Percentiles rank a stretch among this genome's conserved stretches.
phyloP scores from a whole-genome alignment of 2,888 invertebrate genomes.

The Nemurella pictetii region DNA sequence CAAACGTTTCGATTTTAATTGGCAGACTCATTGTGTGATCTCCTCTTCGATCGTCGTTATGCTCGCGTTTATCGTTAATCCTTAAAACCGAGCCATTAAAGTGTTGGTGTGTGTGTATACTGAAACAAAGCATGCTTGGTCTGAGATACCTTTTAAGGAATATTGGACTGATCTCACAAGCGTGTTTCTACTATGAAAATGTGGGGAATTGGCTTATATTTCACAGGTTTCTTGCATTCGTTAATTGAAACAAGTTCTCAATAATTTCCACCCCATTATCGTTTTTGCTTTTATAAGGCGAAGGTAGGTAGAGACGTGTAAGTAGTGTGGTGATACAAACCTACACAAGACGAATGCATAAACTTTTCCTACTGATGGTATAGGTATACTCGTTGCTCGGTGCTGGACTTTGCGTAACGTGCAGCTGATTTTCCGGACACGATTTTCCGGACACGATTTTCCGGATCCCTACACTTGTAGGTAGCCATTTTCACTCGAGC shows the following conservation, averaged over 20 bases:
- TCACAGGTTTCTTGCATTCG: not conserved
- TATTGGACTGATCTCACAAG: slow-evolving; percentile 6
- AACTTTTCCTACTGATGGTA: too few species aligned
- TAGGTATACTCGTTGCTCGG: too few species aligned
- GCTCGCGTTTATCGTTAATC: not conserved
- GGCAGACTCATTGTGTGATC: slow-evolving; percentile 1
- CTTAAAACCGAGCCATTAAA: not conserved
- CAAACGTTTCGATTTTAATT: slow-evolving; percentile 22
- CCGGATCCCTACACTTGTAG: too few species aligned
- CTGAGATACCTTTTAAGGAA: not conserved
- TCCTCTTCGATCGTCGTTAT: not conserved
- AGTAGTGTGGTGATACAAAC: too few species aligned
- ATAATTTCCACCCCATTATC: slow-evolving; percentile 6
- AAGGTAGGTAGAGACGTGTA: not conserved
- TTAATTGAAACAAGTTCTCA: not conserved
- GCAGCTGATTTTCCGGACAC: too few species aligned
- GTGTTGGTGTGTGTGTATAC: not conserved
- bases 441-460: too few species aligned
- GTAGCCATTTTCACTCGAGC: too few species aligned
- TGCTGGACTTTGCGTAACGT: too few species aligned
- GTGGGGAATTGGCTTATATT: slow-evolving; percentile 14
- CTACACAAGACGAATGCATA: too few species aligned
- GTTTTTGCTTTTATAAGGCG: not conserved
- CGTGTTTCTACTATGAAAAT: not conserved
- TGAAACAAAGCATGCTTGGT: slow-evolving; percentile 1